Evolutionary conservation across 2,113 vertebrate genomes (phyloP).

Genomic region (Sylvietta virens): DNA sequence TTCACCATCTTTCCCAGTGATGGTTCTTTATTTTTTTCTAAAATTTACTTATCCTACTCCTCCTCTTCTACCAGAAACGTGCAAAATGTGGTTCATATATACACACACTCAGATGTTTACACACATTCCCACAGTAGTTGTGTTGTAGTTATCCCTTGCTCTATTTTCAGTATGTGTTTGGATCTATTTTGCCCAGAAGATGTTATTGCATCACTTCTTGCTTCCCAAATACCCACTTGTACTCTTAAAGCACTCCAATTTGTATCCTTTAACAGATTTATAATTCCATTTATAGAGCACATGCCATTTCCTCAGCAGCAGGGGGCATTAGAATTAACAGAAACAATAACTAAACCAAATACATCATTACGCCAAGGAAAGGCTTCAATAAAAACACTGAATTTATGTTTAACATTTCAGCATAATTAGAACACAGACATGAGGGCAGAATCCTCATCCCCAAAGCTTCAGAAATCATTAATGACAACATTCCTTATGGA

Average conservation of each 20-base stretch:
- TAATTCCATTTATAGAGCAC: conserved; percentile 15
- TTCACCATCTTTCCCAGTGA: not conserved
- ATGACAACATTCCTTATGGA: not conserved
- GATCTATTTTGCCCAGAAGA: not conserved
- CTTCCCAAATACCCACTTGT: not conserved
- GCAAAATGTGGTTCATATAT: not conserved
- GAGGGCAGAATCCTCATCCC: not conserved
- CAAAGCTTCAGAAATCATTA: not conserved
- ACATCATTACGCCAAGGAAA: not conserved
- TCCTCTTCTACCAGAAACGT: not conserved
- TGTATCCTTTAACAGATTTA: not conserved
- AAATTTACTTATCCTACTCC: not conserved
- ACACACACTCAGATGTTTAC: not conserved
- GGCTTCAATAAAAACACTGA: not conserved
- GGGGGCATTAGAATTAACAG: conserved; percentile 50
- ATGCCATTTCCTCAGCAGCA: conserved; percentile 32
- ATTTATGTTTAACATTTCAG: conserved; percentile 1
- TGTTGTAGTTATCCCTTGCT: not conserved
- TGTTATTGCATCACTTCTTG: not conserved
- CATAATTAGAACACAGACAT: not conserved
- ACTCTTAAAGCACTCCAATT: not conserved
- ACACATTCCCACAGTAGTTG: not conserved
- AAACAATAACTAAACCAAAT: conserved; percentile 41
- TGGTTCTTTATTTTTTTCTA: not conserved
- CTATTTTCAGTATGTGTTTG: not conserved